phyloP scores from a whole-genome alignment of 2,888 invertebrate species.

The Ephialtes manifestator region DNA sequence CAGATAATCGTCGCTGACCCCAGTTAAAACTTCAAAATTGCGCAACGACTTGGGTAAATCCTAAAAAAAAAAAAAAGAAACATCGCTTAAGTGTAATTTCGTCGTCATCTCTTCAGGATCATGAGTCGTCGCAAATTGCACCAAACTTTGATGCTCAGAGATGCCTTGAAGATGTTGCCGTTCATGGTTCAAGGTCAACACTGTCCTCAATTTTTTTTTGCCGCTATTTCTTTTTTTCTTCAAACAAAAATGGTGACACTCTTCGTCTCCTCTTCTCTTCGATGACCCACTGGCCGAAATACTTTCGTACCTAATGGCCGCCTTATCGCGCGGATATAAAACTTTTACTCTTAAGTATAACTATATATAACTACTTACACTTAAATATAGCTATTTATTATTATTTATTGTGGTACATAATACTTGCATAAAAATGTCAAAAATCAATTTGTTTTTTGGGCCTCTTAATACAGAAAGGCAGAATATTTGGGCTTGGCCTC shows the following conservation, averaged over 20 bases:
- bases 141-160: constrained; percentile 48
- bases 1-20: constrained; percentile 24
- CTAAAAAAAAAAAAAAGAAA: constrained; percentile 14
- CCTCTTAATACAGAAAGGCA: background rate
- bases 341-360: constrained; percentile 30
- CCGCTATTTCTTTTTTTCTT: constrained; percentile 12
- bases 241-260: constrained; percentile 23
- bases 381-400: no score
- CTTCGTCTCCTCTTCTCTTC: background rate
- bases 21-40: background rate
- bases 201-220: constrained; percentile 49
- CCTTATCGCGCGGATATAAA: constrained; percentile 43
- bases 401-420: no score
- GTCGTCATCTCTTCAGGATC: constrained; percentile 28
- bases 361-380: no score
- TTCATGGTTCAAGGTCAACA: constrained; percentile 58
- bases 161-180: constrained; percentile 18
- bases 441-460: background rate
- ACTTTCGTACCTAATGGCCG: constrained; percentile 32
- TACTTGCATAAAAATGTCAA: no score
- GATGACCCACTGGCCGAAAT: constrained; percentile 65
- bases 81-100: constrained; percentile 33
- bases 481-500: background rate
- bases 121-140: constrained; percentile 55
- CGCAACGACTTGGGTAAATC: background rate